These are phyloP conservation scores for Lethrus apterus DNA, from an alignment of 1,140 invertebrate genomes.

Conservation along the genomic window DNA sequence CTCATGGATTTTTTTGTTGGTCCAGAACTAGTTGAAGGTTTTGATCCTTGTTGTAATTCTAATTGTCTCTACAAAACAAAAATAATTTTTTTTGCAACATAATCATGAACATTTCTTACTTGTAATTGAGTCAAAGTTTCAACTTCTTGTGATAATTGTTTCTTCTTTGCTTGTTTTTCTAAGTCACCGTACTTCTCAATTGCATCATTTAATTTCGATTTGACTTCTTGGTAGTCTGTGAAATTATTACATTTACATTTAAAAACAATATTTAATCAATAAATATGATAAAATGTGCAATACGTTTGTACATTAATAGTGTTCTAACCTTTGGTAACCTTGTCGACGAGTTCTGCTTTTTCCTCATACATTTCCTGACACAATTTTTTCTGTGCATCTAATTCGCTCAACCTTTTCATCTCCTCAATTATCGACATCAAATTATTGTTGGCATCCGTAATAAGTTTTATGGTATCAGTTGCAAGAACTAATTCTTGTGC, in stretches of 20 bases:
- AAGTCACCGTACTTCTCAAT: slow-evolving; percentile 70
- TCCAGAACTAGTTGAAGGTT: slow-evolving; percentile 55
- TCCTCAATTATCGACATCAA: slow-evolving; percentile 64
- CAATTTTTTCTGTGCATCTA: slow-evolving; percentile 74
- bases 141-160: slow-evolving; percentile 56
- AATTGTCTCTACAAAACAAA: slow-evolving; percentile 73
- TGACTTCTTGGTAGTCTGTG: slow-evolving; percentile 41
- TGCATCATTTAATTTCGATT: slow-evolving; percentile 54
- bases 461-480: slow-evolving; percentile 53
- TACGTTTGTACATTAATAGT: too few relatives aligned
- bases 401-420: slow-evolving; percentile 68
- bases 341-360: slow-evolving; percentile 64
- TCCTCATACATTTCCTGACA: slow-evolving; percentile 76
- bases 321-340: slow-evolving; percentile 68
- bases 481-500: slow-evolving; percentile 67
- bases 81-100: too few relatives aligned
- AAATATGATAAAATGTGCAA: too few relatives aligned
- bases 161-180: slow-evolving; percentile 60
- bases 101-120: too few relatives aligned
- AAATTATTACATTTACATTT: too few relatives aligned
- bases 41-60: slow-evolving; percentile 59
- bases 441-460: slow-evolving; percentile 59
- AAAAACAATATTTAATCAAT: too few relatives aligned
- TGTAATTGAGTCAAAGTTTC: slow-evolving; percentile 65
- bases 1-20: slow-evolving; percentile 59